Conservation (phyloP, 2,113 vertebrate species). For the Grantiella picta region DNA sequence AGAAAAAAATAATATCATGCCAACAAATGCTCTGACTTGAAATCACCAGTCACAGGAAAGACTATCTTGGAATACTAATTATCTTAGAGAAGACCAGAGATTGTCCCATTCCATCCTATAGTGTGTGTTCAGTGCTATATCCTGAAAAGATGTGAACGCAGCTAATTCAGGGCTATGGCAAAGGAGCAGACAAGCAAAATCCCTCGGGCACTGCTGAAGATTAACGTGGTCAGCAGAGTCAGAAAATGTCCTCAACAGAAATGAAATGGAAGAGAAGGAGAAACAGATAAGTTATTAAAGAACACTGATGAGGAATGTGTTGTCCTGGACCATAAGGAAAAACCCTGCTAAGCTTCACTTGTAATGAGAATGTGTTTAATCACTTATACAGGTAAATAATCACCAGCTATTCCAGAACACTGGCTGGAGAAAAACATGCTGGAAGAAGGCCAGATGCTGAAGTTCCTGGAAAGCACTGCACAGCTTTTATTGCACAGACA, state of each 20-base stretch:
- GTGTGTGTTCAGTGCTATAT: neutral
- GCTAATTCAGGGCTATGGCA: slow-evolving; percentile 31
- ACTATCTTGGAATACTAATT: slow-evolving; percentile 33
- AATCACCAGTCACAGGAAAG: neutral
- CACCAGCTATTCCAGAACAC: neutral
- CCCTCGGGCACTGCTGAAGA: neutral
- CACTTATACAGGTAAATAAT: neutral
- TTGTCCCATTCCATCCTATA: neutral
- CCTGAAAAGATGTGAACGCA: neutral
- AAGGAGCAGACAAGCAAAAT: slow-evolving; percentile 23
- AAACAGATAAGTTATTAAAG: slow-evolving; percentile 37
- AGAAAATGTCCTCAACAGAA: slow-evolving; percentile 1
- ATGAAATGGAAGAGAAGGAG: neutral
- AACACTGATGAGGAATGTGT: neutral
- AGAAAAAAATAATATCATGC: neutral
- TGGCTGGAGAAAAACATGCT: neutral
- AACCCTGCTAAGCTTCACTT: neutral
- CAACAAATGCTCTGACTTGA: slow-evolving; percentile 21
- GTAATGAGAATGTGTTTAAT: slow-evolving; percentile 38
- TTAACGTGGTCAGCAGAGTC: slow-evolving; percentile 14
- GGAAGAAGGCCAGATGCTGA: neutral
- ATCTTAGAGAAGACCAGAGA: slow-evolving; percentile 1
- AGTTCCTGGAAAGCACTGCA: slow-evolving; percentile 16
- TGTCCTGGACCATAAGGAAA: slow-evolving; percentile 1
- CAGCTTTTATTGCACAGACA: neutral